phyloP scores from a whole-genome alignment of 1,140 invertebrate species.

The Drosophila ambigua region DNA sequence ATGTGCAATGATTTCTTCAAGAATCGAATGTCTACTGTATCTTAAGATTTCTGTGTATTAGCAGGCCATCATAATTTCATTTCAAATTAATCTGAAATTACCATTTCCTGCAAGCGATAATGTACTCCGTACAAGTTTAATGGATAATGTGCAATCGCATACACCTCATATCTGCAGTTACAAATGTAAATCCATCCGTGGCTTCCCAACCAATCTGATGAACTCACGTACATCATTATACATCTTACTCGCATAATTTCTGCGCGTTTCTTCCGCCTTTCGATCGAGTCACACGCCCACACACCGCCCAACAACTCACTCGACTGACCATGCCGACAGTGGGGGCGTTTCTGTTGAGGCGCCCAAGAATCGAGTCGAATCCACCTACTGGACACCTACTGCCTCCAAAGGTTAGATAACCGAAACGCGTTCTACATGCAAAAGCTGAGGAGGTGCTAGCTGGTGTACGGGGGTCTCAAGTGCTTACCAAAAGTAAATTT shows the following conservation, averaged over 20 bases:
- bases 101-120: no score
- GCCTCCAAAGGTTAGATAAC: slow-evolving; percentile 42
- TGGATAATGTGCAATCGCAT: no score
- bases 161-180: no score
- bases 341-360: slow-evolving; percentile 33
- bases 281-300: slow-evolving; percentile 36
- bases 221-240: slow-evolving; percentile 16
- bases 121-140: no score
- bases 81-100: no score
- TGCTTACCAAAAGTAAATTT: slow-evolving; percentile 10
- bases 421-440: slow-evolving; percentile 29
- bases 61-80: no score
- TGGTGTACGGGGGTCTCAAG: not conserved
- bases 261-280: slow-evolving; percentile 46
- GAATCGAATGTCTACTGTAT: not conserved
- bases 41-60: no score
- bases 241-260: not conserved
- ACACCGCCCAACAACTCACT: slow-evolving; percentile 12
- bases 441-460: not conserved
- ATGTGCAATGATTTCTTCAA: slow-evolving; percentile 16
- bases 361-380: slow-evolving; percentile 32
- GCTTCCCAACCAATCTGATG: slow-evolving; percentile 3
- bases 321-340: slow-evolving; percentile 22
- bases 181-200: no score
- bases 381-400: slow-evolving; percentile 40